Evolutionary conservation across 1,140 invertebrate species (phyloP), one percentile per base, ranked within the genome.

Genomic region (Belonocnema kinseyi): DNA sequence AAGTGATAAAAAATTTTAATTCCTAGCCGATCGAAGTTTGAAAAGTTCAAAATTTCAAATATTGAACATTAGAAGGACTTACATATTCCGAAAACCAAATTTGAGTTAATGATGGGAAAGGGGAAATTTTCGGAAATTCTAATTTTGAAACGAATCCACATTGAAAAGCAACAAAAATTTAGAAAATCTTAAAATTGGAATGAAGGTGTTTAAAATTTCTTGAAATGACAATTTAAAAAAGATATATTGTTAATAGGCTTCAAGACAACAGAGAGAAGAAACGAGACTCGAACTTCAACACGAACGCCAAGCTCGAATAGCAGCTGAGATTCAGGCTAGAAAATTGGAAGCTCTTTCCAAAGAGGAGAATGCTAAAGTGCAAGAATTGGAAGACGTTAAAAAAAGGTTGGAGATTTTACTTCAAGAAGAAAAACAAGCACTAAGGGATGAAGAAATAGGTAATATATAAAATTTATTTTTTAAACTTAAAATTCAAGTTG

Each of bases 361-460:
- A 85, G 93, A 94, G 86, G 95, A 97, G 85, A 93, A 94, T 73
- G 94, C 94, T 79, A 93, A 94, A 80, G 91, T 96, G 76, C 93
- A 93, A 82, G 95, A 96, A 89, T 86, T 97, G 56, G 95, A 96
- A 86, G 92, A 94, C 80, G 92, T 95, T 2, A 93, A 95, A 86
- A 86, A 90, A 16, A 93, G 94, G 83, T 86, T 96, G 56, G 95
- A 96, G 87, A 91, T 91, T 82, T 84, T 96, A 2, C 86, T 97
- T 6, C 94, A 95, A 81, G 95, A 96, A 90, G 96, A 97, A 89
- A 95, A 95, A 6, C 95, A 96, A 87, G 96, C 96, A 3, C 96
- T 97, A 84, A 89, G 94, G 79, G 96, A 97, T 84, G 96, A 97
- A 90, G 96, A 97, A 92, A 95, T 96, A 80, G 96, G 86, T 84